Conservation (phyloP, 2,888 invertebrate genomes). For the Drosophila cracens region DNA sequence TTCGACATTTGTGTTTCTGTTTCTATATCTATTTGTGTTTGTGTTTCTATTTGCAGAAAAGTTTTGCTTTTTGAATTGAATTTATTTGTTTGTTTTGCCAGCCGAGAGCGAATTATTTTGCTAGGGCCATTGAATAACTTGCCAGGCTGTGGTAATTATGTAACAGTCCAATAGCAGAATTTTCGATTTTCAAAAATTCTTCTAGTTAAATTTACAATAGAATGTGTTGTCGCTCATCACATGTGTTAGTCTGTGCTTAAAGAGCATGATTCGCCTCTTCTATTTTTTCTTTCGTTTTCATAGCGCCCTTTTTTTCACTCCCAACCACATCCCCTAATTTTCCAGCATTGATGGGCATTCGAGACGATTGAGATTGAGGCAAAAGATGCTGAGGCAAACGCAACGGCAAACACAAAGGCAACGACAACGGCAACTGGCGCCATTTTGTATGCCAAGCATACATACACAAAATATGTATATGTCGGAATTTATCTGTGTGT, state of each 20-base stretch:
- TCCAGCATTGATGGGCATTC: constrained; percentile 66
- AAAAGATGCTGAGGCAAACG: constrained; percentile 41
- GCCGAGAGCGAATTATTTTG: constrained; percentile 49
- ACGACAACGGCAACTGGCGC: constrained; percentile 56
- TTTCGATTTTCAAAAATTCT: constrained; percentile 53
- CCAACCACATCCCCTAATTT: constrained; percentile 1
- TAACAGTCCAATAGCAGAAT: constrained; percentile 62
- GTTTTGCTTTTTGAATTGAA: constrained; percentile 69
- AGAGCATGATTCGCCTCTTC: constrained; percentile 18
- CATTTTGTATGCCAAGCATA: constrained; percentile 73
- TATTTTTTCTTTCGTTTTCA: not conserved
- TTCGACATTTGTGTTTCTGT: constrained; percentile 62
- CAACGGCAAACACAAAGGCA: constrained; percentile 41
- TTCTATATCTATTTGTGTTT: constrained; percentile 19
- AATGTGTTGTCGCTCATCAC: constrained; percentile 5
- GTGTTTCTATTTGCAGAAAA: constrained; percentile 52
- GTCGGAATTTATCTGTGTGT: not conserved
- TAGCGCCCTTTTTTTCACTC: not conserved
- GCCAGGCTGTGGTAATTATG: constrained; percentile 61
- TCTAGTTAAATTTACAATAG: constrained; percentile 63
- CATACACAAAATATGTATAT: constrained; percentile 19
- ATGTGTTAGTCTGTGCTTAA: constrained; percentile 27
- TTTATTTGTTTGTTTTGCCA: constrained; percentile 73
- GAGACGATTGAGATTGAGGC: constrained; percentile 58
- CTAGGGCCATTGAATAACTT: constrained; percentile 57